Evolutionary conservation across 2,113 vertebrate genomes (phyloP).

Genomic region (Ictalurus punctatus): DNA sequence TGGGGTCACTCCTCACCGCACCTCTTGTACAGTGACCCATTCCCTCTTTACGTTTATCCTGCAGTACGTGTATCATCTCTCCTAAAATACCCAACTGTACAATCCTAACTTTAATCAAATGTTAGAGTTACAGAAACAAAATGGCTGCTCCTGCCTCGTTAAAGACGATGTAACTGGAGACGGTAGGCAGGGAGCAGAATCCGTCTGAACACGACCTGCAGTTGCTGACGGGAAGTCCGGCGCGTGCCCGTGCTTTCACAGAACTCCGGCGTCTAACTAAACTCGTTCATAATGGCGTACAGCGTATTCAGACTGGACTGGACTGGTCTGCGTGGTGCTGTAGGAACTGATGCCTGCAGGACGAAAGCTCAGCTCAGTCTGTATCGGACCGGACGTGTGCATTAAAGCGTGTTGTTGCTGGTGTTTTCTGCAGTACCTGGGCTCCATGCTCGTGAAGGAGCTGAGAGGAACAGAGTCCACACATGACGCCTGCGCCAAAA

Average conservation of each 20-base stretch:
- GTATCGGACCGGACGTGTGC: background rate
- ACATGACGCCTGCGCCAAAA: constrained; percentile 97
- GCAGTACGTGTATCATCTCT: background rate
- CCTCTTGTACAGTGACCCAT: background rate
- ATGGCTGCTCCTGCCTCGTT: background rate
- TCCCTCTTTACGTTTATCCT: background rate
- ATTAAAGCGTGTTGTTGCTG: background rate
- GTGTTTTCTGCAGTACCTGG: constrained; percentile 85
- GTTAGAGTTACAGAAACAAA: background rate
- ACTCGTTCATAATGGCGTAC: background rate
- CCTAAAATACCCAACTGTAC: background rate
- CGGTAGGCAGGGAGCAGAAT: background rate
- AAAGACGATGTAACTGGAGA: background rate
- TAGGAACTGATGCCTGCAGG: background rate
- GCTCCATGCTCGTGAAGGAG: constrained; percentile 99
- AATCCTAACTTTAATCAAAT: background rate
- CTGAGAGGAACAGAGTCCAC: constrained; percentile 97
- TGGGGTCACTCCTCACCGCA: background rate
- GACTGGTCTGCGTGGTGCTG: background rate
- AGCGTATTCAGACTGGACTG: background rate
- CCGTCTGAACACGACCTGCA: background rate
- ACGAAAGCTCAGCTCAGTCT: background rate
- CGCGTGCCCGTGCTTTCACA: background rate
- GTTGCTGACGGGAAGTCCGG: background rate
- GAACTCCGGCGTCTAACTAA: background rate